Evolutionary conservation across 2,888 invertebrate genomes (phyloP).

Genomic region (Cataglyphis albicans): DNA sequence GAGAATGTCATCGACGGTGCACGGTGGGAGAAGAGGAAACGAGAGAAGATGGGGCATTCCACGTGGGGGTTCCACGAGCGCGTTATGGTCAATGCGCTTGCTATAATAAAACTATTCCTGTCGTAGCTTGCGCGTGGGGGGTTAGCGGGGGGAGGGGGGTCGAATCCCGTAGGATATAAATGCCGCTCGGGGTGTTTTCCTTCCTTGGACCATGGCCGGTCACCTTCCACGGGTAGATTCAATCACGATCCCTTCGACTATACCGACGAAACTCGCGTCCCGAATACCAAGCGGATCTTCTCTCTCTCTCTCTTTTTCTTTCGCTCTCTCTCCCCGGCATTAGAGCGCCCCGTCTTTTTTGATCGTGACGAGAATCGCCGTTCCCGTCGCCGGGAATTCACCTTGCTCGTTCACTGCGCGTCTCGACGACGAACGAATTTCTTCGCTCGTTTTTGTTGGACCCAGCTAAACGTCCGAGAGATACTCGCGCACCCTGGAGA

Average conservation of each 20-base stretch:
- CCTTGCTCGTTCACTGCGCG: constrained; percentile 41
- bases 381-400: constrained; percentile 46
- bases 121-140: constrained; percentile 49
- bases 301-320: background rate
- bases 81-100: constrained; percentile 78
- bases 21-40: background rate
- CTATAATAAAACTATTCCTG: constrained; percentile 84
- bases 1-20: constrained; percentile 27
- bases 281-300: constrained; percentile 81
- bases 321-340: constrained; percentile 57
- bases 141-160: constrained; percentile 45
- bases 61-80: constrained; percentile 54
- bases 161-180: constrained; percentile 77
- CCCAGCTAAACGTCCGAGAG: constrained; percentile 18
- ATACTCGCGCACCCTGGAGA: background rate
- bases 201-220: constrained; percentile 76
- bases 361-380: constrained; percentile 74
- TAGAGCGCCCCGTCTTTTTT: constrained; percentile 72
- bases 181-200: constrained; percentile 77
- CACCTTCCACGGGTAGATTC: constrained; percentile 75
- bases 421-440: constrained; percentile 35
- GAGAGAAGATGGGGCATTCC: background rate
- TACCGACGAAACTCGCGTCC: constrained; percentile 76
- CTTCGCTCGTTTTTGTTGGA: constrained; percentile 46
- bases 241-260: constrained; percentile 81